Conservation (phyloP, 2,797 vertebrate species). For the Neoniphon sammara region DNA sequence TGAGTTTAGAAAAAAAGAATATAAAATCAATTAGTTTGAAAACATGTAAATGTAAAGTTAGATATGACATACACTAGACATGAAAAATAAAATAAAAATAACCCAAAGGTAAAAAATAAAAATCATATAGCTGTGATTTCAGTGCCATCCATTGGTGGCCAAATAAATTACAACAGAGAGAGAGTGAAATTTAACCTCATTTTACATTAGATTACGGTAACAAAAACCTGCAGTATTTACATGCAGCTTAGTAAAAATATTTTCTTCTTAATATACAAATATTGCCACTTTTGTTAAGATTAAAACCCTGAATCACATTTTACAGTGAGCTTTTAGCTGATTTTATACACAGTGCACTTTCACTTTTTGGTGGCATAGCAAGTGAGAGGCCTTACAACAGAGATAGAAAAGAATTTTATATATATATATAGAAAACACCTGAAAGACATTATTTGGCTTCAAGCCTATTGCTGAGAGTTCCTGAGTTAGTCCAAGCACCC, state of each 20-base stretch:
- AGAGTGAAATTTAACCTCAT: constrained; percentile 29
- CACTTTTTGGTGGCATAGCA: constrained; percentile 8
- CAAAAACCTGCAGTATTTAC: constrained; percentile 63
- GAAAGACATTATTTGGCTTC: constrained; percentile 52
- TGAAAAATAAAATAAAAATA: constrained; percentile 42
- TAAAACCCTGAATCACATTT: constrained; percentile 67
- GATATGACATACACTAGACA: constrained; percentile 38
- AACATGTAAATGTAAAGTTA: constrained; percentile 15
- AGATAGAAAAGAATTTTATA: constrained; percentile 31
- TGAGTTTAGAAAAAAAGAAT: constrained; percentile 12
- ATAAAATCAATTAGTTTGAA: constrained; percentile 15
- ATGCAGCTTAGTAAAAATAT: constrained; percentile 66
- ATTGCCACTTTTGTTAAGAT: constrained; percentile 48
- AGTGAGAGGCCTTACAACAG: not conserved
- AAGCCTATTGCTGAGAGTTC: constrained; percentile 65
- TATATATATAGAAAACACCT: constrained; percentile 17
- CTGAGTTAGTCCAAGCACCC: constrained; percentile 69
- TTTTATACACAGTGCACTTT: constrained; percentile 19
- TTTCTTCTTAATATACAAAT: constrained; percentile 64
- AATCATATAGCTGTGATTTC: constrained; percentile 44
- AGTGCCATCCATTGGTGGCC: constrained; percentile 65
- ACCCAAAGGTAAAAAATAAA: not conserved
- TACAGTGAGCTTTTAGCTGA: constrained; percentile 53
- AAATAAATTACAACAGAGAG: constrained; percentile 73
- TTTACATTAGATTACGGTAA: constrained; percentile 29